Percentiles rank a stretch among this genome's conserved stretches.
Conservation (phyloP, 92 coral and sea anemone genomes). For the Zoanthus sansibaricus region DNA sequence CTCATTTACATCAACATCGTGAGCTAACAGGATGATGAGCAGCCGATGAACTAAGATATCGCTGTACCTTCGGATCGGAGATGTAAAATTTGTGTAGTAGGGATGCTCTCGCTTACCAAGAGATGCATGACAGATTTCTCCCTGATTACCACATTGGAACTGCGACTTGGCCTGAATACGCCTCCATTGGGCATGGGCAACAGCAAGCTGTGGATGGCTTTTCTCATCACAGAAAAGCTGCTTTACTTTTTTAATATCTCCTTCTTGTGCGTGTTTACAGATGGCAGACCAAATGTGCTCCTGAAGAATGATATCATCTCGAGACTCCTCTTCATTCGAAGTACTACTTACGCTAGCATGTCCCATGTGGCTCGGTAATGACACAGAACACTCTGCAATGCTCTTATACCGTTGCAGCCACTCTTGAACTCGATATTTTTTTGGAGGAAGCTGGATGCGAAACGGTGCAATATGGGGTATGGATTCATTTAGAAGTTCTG, state of each 20-base stretch:
- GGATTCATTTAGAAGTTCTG: conserved; percentile 47
- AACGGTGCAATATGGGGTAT: conserved; percentile 61
- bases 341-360: conserved; percentile 16
- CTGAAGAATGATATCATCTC: conserved; percentile 43
- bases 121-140: conserved; percentile 24
- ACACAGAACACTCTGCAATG: conserved; percentile 44
- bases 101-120: conserved; percentile 38
- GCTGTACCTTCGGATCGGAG: conserved; percentile 95
- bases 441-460: conserved; percentile 78
- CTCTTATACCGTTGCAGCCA: conserved; percentile 58
- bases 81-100: conserved; percentile 83
- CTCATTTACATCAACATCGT: conserved; percentile 6
- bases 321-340: conserved; percentile 8
- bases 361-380: conserved; percentile 43
- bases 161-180: conserved; percentile 62
- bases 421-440: conserved; percentile 57
- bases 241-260: conserved; percentile 43
- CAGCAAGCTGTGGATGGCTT: conserved; percentile 70
- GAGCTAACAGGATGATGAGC: conserved; percentile 37
- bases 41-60: conserved; percentile 90
- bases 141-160: conserved; percentile 57
- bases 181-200: conserved; percentile 65
- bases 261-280: conserved; percentile 22
- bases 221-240: conserved; percentile 62
- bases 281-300: conserved; percentile 59